Evolutionary conservation across 2,888 invertebrate genomes (phyloP), one percentile per base, ranked within the genome.

Genomic region (Drosophila ochracea): DNA sequence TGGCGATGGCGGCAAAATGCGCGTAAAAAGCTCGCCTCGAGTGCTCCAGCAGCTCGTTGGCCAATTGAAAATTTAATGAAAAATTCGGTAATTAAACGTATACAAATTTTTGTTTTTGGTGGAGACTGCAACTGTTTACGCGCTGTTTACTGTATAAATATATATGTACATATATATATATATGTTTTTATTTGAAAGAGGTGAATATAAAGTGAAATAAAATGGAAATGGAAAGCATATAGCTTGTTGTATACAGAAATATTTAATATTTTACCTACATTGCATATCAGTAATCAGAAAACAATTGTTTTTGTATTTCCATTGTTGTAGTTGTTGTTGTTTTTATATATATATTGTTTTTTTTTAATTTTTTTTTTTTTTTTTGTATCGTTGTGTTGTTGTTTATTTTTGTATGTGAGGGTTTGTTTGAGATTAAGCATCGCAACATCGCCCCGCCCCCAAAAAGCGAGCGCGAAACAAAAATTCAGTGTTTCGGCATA

Each of bases 241-340:
- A 68, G 73, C 64, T 59, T 63, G 61, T 72, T 53, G 60, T 70
- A 74, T 54, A 71, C 59, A 70, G 62, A 74, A 67, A 53, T 84
- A 87, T 82, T 68, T 68, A 19, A 72, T 78, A 52, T 76, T 76
- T 86, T 86, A 87, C 90, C 86, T 87, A 87, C 86, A 84, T 86
- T 88, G 80, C 65, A 75, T 70, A 54, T 74, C 16, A 47, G 47
- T 66, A 69, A 67, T 78, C 61, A 65, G 73, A 47, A 41, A 50
- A 52, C 59, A 60, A 68, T 68, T 68, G 68, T 66, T 63, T 60
- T 53, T 78, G 68, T 71, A 41, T 72, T 73, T 60, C 82, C 76
- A 67, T 74, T 73, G 62, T 76, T 59, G 73, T 83, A 60, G 68
- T 59, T 73, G 64, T 69, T 57, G 72, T 85, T 68, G 68, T 62